Base-by-base conservation (phyloP, 2,113 vertebrate species). In the Phalacrocorax aristotelis region DNA sequence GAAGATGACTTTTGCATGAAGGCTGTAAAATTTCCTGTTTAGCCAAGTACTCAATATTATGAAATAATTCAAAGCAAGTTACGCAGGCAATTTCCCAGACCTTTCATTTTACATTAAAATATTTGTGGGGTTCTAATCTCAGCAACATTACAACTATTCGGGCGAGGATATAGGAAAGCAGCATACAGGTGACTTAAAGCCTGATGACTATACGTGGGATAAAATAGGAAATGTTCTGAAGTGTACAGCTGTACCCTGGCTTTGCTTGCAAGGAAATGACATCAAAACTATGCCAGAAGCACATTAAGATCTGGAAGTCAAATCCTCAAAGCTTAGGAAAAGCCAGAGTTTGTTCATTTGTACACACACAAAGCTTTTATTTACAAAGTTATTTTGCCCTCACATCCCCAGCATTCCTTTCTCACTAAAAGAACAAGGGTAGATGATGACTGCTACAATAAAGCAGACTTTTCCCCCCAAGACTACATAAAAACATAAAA, bases 291-390 rank as follows among this genome's bases (percentile, higher is more conserved):
- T 62, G 87, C 75, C 95, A 96, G 90, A 69, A 95, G 49, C 87
- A 87, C 54, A 93, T 91, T 94, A 90, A 95, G 84, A 96, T 40
- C 77, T 91, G 70, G 74, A 95, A 96, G 90, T 91, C 90, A 96
- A 83, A 96, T 85, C 90, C 93, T 96, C 87, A 91, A 93, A 90
- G 84, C 74, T 96, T 93, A 95, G 70, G 87, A 96, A 95, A 91
- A 93, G 82, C 34, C 12, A 1, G 27, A 94, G 57, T 83, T 90
- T 72, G 69, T 34, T 96, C 82, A 91, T 77, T 68, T 57, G 54
- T 91, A 87, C 70, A 88, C 36, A 89, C 49, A 77, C 13, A 69
- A 48, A 79, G 78, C 75, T 93, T 94, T 69, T 65, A 93, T 94
- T 96, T 94, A 95, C 92, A 88, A 84, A 95, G 62, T 34, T 72